Evolutionary conservation across 1,140 invertebrate genomes (phyloP).

Genomic region (Cheumatopsyche charites): DNA sequence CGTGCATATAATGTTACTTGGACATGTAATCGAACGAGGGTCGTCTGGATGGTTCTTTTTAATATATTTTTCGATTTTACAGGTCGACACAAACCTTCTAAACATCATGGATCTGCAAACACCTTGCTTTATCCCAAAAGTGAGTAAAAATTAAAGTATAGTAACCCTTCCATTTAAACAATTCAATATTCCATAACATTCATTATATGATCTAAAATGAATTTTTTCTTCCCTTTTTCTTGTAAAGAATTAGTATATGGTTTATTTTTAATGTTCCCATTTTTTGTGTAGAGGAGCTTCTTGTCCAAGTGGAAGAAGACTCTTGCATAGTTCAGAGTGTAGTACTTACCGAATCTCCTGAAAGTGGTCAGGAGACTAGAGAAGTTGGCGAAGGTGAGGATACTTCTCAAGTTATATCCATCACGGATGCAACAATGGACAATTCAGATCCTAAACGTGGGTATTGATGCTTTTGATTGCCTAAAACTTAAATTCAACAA

Average conservation of each 20-base stretch:
- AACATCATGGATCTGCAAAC: slow-evolving; percentile 46
- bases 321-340: slow-evolving; percentile 43
- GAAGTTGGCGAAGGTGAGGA: slow-evolving; percentile 26
- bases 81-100: slow-evolving; percentile 47
- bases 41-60: too few species aligned
- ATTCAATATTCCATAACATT: too few species aligned
- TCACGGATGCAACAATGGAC: slow-evolving; percentile 52
- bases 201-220: not conserved
- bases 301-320: slow-evolving; percentile 47
- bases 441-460: slow-evolving; percentile 3
- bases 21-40: too few species aligned
- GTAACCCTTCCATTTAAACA: too few species aligned
- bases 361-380: slow-evolving; percentile 20
- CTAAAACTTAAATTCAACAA: not conserved
- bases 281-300: slow-evolving; percentile 37
- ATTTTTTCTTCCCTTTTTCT: too few species aligned
- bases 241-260: too few species aligned
- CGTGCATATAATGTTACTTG: too few species aligned
- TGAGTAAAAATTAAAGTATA: too few species aligned
- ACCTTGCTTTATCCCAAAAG: slow-evolving; percentile 45
- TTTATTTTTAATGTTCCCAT: not conserved
- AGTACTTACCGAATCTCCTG: slow-evolving; percentile 36
- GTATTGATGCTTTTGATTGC: not conserved
- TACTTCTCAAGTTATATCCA: slow-evolving; percentile 25
- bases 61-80: slow-evolving; percentile 12